Evolutionary conservation across 2,888 invertebrate genomes (phyloP).

Genomic region (Orchesella flavescens): DNA sequence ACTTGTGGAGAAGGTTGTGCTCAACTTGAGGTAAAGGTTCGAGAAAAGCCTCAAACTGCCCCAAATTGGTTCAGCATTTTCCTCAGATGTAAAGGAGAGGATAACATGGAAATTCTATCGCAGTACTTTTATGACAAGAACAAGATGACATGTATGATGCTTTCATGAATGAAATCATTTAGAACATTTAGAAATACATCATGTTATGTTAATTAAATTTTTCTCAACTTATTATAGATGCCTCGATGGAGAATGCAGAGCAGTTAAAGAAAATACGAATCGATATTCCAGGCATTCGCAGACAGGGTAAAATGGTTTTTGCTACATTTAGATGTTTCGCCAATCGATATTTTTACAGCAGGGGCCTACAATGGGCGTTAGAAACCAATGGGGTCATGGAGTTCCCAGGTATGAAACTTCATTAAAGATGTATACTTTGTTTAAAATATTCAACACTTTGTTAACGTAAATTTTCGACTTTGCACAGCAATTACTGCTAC

Average conservation of each 20-base stretch:
- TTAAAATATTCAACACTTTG: background rate
- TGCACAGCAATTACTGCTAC: constrained; percentile 22
- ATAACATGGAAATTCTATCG: constrained; percentile 62
- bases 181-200: background rate
- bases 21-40: constrained; percentile 37
- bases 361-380: constrained; percentile 64
- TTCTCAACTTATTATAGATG: constrained; percentile 23
- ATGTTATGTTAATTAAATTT: background rate
- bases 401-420: constrained; percentile 44
- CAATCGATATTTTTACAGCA: constrained; percentile 63
- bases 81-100: constrained; percentile 58
- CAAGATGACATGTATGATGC: constrained; percentile 40
- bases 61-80: constrained; percentile 66
- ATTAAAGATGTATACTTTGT: background rate
- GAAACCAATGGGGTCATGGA: constrained; percentile 57
- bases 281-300: constrained; percentile 57
- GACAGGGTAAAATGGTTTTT: constrained; percentile 43
- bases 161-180: background rate
- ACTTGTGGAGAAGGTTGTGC: constrained; percentile 62
- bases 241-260: constrained; percentile 53
- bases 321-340: constrained; percentile 66
- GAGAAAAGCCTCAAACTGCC: constrained; percentile 48
- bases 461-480: background rate
- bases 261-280: constrained; percentile 55
- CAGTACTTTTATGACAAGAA: constrained; percentile 62